Evolutionary conservation across 2,113 vertebrate genomes (phyloP), one percentile per base, ranked within the genome.

Genomic region (Pedetes capensis): DNA sequence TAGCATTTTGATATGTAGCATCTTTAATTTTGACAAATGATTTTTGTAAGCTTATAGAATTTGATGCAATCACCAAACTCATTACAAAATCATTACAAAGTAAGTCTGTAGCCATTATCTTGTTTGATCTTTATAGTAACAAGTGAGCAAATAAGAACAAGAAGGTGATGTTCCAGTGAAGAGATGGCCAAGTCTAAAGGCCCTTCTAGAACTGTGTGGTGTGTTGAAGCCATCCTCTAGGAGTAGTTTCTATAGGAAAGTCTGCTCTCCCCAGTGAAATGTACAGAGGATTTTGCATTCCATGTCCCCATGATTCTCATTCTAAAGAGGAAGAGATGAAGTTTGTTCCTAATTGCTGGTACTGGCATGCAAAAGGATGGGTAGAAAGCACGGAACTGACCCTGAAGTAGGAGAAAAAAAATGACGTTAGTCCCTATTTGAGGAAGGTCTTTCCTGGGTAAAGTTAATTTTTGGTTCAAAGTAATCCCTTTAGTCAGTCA

Each of bases 21-120:
- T 53, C 34, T 51, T 82, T 81, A 87, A 90, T 87, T 90, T 87
- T 79, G 64, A 84, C 17, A 81, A 47, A 37, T 87, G 55, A n/a
- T 57, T 74, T 83, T 82, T 34, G 69, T 82, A 78, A 63, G 86
- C 17, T n/a, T 72, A 14, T 32, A 42, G 32, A 44, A 39, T 61
- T 78, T 84, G 51, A 34, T 81, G 4, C 44, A 71, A 29, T 87
- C 59, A 49, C 79, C 71, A n/a, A n/a, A n/a, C n/a, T n/a, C n/a
- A n/a, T n/a, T 84, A 83, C 53, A 53, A 82, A 87, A 57, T n/a
- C n/a, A 37, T 69, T 49, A 74, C n/a, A 69, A 22, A 84, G 61
- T 47, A 44, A 18, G 32, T 89, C 76, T 32, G 32, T 59, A 82
- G 47, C 25, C n/a, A 27, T 79, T 11, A 8, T 86, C 49, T 87